Base-by-base conservation (phyloP, 1,140 invertebrate species). In the Ylistrum balloti region DNA sequence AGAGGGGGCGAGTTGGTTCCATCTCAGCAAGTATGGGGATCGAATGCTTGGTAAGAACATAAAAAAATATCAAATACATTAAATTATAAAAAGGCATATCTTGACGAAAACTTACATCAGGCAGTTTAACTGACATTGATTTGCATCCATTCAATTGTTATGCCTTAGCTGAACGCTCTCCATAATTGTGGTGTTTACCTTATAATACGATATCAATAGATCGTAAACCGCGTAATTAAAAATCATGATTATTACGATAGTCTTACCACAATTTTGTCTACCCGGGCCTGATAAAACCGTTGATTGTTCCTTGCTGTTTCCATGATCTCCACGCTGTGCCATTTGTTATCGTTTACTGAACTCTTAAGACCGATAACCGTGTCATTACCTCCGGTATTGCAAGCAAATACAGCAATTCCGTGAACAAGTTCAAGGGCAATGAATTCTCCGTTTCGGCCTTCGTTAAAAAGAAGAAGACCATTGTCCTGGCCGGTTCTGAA, bases 371-470 rank as follows among this genome's bases (percentile, higher is more conserved):
- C 28, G 13, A 86, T 86, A 15, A 74, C 35, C 5, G 33, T 56
- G 15, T 85, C 28, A 33, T 90, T 86, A 89, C 86, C 97, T 0
- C 99, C 99, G 0, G 99, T 96, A 0, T 98, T 98, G 95, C 98
- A 99, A n/a, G 98, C 98, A 96, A 99, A 99, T 90, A 98, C 97
- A 0, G 99, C 96, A 13, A 97, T 97, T 2, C 97, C 97, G 87
- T 98, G 97, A 13, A 97, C 96, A 0, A 99, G 96, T 95, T 99
- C 99, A 33, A 99, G 95, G 0, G 99, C 98, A 34, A 99, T 97
- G 94, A 99, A 99, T 95, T 99, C 99, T 93, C 99, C 98, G 11
- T 97, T 97, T 93, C 98, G 98, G 95, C 99, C 99, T 0, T 98
- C 98, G 95, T 99, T 99, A 96, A 99, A 99, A 0, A 99, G 96